Conservation (phyloP, 2,113 vertebrate genomes). For the Conger conger region DNA sequence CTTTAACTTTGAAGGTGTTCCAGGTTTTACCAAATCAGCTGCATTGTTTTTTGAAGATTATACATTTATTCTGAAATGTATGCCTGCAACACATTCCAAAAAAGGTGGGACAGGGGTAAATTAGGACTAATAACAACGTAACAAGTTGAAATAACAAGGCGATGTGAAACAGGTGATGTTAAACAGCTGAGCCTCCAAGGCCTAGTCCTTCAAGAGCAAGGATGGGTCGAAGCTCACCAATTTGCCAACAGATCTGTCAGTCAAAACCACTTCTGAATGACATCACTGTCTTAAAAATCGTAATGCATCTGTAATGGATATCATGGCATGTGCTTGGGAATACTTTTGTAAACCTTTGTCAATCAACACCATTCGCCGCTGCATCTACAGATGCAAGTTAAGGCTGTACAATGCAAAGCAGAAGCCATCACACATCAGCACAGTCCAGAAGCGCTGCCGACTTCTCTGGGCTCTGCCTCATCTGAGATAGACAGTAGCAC, state of each 20-base stretch:
- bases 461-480: no score
- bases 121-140: not conserved
- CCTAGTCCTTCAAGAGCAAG: no score
- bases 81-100: not conserved
- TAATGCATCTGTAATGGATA: not conserved
- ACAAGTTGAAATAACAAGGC: no score
- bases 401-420: not conserved
- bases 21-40: no score
- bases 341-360: not conserved
- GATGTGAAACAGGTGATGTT: not conserved
- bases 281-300: not conserved
- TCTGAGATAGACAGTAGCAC: no score
- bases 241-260: not conserved
- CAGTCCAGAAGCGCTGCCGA: no score
- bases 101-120: not conserved
- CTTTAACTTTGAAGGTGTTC: no score
- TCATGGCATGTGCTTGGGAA: not conserved
- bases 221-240: no score
- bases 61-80: not conserved
- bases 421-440: no score
- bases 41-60: no score
- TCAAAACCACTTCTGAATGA: not conserved
- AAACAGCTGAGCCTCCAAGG: not conserved
- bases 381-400: not conserved
- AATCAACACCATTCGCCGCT: not conserved